These are phyloP conservation scores for Drosophila setosimentum DNA, from an alignment of 2,888 invertebrate genomes.

Conservation along the genomic window DNA sequence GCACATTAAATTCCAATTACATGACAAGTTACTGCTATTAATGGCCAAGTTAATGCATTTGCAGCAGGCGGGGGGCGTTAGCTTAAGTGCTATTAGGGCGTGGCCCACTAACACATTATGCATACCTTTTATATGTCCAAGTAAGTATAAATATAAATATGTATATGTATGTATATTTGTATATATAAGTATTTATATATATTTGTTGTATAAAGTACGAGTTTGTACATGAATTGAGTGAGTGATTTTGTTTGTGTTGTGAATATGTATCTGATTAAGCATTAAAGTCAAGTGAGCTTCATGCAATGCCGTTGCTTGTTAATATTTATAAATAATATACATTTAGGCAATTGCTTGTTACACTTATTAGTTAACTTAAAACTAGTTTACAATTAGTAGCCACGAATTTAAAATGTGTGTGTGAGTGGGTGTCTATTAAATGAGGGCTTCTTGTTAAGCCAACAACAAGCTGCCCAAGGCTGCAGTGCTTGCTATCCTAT, in stretches of 20 bases:
- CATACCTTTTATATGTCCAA: conserved; percentile 43
- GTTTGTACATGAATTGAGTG: conserved; percentile 54
- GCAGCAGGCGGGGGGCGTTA: conserved; percentile 25
- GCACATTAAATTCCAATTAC: conserved; percentile 77
- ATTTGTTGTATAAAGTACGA: conserved; percentile 38
- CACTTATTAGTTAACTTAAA: conserved; percentile 44
- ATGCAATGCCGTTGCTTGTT: conserved; percentile 55
- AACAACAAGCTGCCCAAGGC: not conserved
- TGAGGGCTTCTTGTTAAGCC: conserved; percentile 9
- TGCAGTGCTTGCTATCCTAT: conserved; percentile 33
- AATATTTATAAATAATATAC: conserved; percentile 58
- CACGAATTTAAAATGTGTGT: conserved; percentile 7
- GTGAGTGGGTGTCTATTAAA: not conserved
- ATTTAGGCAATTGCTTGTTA: conserved; percentile 55
- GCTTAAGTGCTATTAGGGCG: conserved; percentile 48
- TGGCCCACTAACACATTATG: conserved; percentile 41
- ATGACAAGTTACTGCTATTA: conserved; percentile 67
- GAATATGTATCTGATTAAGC: conserved; percentile 25
- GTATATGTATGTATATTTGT: conserved; percentile 6
- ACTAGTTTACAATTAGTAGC: conserved; percentile 48
- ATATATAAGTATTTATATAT: conserved; percentile 2
- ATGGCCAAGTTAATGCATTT: conserved; percentile 77
- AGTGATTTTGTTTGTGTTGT: conserved; percentile 11
- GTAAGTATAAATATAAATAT: not conserved
- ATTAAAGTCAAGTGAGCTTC: conserved; percentile 52